phyloP scores from a whole-genome alignment of 2,113 vertebrate genomes.

The Uropsilus gracilis region DNA sequence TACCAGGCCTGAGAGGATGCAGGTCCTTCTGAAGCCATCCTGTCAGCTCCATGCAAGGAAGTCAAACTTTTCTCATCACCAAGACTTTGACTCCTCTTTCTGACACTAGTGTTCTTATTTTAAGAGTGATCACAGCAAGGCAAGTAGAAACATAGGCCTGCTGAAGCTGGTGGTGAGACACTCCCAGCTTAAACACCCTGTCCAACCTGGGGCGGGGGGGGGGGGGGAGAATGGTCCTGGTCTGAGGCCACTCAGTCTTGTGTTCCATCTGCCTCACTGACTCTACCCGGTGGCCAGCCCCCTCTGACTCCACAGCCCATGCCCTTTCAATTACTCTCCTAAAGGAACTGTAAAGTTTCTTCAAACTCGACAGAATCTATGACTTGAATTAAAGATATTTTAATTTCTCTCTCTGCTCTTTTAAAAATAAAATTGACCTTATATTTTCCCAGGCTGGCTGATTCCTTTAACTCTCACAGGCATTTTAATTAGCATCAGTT shows the following conservation, averaged over 20 bases:
- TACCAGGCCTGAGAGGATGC: not conserved
- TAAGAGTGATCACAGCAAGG: not conserved
- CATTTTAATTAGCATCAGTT: constrained; percentile 75
- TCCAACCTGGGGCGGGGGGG: not conserved
- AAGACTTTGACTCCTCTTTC: not conserved
- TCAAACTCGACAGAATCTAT: constrained; percentile 49
- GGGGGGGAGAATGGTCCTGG: not conserved
- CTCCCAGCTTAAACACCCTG: not conserved
- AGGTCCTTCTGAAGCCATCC: not conserved
- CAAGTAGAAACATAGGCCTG: not conserved
- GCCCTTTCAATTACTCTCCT: constrained; percentile 1
- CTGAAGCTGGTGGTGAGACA: not conserved
- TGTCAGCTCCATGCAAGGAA: not conserved
- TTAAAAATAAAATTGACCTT: constrained; percentile 76
- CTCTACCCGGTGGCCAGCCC: not conserved
- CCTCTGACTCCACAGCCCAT: not conserved
- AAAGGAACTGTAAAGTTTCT: constrained; percentile 32
- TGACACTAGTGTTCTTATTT: not conserved
- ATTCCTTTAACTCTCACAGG: constrained; percentile 54
- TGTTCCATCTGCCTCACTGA: not conserved
- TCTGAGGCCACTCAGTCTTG: not conserved
- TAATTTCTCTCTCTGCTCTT: constrained; percentile 67
- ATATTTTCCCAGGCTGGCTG: constrained; percentile 55
- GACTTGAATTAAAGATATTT: constrained; percentile 62
- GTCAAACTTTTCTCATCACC: not conserved